These are phyloP conservation scores for Acanthisitta chloris DNA, from an alignment of 2,113 vertebrate genomes.

Conservation along the genomic window DNA sequence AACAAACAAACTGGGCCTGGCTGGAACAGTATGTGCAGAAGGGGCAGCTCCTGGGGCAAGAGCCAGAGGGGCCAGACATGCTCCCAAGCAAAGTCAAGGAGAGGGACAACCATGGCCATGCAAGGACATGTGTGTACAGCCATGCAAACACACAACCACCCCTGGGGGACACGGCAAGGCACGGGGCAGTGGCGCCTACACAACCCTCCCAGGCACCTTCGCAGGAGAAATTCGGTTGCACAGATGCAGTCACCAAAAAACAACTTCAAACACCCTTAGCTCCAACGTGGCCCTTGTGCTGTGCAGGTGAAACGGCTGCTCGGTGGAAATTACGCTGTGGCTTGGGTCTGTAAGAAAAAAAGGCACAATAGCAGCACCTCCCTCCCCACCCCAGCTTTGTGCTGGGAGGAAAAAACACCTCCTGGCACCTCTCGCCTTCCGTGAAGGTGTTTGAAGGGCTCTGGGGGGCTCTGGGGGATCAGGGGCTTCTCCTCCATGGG, in stretches of 20 bases:
- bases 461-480: neutral
- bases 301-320: neutral
- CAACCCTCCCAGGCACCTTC: neutral
- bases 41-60: neutral
- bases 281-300: rapidly evolving
- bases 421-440: rapidly evolving
- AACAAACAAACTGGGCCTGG: rapidly evolving
- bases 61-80: rapidly evolving
- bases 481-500: rapidly evolving
- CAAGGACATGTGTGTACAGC: rapidly evolving
- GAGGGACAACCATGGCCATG: rapidly evolving
- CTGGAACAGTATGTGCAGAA: rapidly evolving
- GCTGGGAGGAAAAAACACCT: constrained; percentile 17
- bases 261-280: neutral
- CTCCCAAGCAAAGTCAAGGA: rapidly evolving
- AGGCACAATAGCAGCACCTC: constrained; percentile 12
- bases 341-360: neutral
- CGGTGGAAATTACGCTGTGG: constrained; percentile 25
- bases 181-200: neutral
- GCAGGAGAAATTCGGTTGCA: constrained; percentile 3
- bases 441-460: neutral
- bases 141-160: rapidly evolving
- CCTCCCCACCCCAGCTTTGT: neutral
- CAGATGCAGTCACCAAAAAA: neutral
- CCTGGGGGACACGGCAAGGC: rapidly evolving